phyloP scores from a whole-genome alignment of 2,888 invertebrate species.

The Drosophila quinaria region DNA sequence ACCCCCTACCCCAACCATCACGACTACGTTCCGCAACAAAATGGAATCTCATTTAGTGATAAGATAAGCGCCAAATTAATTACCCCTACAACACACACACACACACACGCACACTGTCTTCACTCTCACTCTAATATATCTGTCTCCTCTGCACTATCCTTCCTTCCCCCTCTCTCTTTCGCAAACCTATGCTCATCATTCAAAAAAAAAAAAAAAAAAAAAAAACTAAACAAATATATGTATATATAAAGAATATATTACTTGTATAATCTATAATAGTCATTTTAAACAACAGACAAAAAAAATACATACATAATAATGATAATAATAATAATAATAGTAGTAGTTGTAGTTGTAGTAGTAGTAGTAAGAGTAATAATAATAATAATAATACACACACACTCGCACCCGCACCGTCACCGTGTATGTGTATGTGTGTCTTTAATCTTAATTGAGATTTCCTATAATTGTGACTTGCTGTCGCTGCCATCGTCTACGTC shows the following conservation, averaged over 20 bases:
- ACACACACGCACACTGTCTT: conserved; percentile 2
- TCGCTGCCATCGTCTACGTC: conserved; percentile 32
- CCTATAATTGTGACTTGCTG: conserved; percentile 72
- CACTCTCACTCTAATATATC: conserved; percentile 1
- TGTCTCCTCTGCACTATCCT: background rate
- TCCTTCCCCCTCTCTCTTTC: background rate
- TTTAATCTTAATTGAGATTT: conserved; percentile 72
- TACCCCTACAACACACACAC: conserved; percentile 39
- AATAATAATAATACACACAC: conserved; percentile 14
- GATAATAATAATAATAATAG: conserved; percentile 1
- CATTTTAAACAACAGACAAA: conserved; percentile 24
- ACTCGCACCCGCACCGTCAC: background rate
- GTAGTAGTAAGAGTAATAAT: background rate
- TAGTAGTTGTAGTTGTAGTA: conserved; percentile 13
- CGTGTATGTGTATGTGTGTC: background rate
- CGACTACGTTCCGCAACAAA: conserved; percentile 2
- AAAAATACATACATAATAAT: background rate
- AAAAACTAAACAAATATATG: background rate
- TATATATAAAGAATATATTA: conserved; percentile 7
- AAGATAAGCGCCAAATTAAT: conserved; percentile 75
- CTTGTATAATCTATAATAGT: conserved; percentile 30
- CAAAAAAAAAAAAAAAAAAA: background rate
- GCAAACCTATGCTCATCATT: conserved; percentile 4
- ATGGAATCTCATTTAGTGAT: conserved; percentile 59
- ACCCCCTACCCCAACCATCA: background rate